phyloP scores from a whole-genome alignment of 2,888 invertebrate genomes.

The Lysandra bellargus region DNA sequence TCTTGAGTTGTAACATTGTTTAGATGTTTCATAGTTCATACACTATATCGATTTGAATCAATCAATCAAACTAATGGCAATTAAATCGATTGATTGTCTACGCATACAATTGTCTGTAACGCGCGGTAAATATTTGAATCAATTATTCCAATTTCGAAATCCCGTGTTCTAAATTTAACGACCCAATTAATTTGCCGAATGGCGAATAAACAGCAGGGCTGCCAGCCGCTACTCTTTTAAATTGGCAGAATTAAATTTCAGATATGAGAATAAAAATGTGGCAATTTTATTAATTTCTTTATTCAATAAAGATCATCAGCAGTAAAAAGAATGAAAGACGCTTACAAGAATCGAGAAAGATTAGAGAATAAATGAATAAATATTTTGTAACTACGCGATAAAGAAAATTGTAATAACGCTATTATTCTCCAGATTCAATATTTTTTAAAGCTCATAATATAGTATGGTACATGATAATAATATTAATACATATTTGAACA shows the following conservation, averaged over 20 bases:
- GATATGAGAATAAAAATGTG: background rate
- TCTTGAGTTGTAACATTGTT: background rate
- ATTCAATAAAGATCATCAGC: background rate
- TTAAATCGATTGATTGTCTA: background rate
- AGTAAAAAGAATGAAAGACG: background rate
- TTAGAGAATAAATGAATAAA: background rate
- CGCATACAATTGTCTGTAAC: conserved; percentile 10
- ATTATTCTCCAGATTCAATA: too few relatives aligned
- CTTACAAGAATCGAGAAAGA: background rate
- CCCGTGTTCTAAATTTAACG: conserved; percentile 28
- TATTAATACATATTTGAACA: too few relatives aligned
- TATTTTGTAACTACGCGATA: too few relatives aligned
- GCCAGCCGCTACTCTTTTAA: background rate
- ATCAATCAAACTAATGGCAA: background rate
- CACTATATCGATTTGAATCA: background rate
- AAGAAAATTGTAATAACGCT: too few relatives aligned
- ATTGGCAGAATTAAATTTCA: background rate
- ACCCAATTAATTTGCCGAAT: conserved; percentile 26
- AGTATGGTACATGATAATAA: background rate
- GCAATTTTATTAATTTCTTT: background rate
- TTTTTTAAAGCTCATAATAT: too few relatives aligned
- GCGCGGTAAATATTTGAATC: conserved; percentile 22
- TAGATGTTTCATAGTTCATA: background rate
- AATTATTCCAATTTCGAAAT: conserved; percentile 19
- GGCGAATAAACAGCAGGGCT: conserved; percentile 3